Percentiles rank a stretch among this genome's conserved stretches.
Evolutionary conservation across 2,888 invertebrate species (phyloP).

Genomic region (Tinea pellionella): DNA sequence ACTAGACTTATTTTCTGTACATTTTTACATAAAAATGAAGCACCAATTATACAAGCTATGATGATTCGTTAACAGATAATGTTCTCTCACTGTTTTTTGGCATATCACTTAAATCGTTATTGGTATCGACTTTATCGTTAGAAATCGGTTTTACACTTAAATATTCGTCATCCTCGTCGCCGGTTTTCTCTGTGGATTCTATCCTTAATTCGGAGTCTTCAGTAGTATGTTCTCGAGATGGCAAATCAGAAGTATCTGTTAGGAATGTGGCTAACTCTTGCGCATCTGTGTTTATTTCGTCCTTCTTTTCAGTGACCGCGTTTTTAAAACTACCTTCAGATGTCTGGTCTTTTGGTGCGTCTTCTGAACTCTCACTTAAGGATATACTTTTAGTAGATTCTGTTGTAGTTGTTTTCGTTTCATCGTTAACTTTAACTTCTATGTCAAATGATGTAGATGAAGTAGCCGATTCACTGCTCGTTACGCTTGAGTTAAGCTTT

Average conservation of each 20-base stretch:
- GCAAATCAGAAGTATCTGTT: constrained; percentile 54
- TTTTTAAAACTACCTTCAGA: not conserved
- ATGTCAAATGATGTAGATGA: constrained; percentile 14
- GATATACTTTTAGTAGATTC: not conserved
- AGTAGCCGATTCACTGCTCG: not conserved
- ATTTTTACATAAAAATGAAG: not conserved
- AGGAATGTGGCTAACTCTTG: constrained; percentile 38
- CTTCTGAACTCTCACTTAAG: not conserved
- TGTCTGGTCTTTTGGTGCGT: not conserved
- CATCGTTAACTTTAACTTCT: constrained; percentile 11
- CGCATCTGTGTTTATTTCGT: not conserved
- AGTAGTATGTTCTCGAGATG: constrained; percentile 22
- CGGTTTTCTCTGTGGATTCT: constrained; percentile 13
- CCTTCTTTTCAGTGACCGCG: not conserved
- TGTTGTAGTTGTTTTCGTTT: not conserved
- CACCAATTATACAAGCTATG: not conserved
- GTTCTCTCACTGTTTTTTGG: constrained; percentile 60
- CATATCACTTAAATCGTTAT: constrained; percentile 58
- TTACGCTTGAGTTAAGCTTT: not conserved
- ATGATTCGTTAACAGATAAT: constrained; percentile 34
- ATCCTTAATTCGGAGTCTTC: constrained; percentile 10
- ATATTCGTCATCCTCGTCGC: constrained; percentile 24
- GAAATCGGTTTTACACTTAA: constrained; percentile 53
- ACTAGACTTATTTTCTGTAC: not conserved
- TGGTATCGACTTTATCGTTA: constrained; percentile 29